Evolutionary conservation across 2,113 vertebrate species (phyloP), one percentile per base, ranked within the genome.

Genomic region (Cnemophilus loriae): DNA sequence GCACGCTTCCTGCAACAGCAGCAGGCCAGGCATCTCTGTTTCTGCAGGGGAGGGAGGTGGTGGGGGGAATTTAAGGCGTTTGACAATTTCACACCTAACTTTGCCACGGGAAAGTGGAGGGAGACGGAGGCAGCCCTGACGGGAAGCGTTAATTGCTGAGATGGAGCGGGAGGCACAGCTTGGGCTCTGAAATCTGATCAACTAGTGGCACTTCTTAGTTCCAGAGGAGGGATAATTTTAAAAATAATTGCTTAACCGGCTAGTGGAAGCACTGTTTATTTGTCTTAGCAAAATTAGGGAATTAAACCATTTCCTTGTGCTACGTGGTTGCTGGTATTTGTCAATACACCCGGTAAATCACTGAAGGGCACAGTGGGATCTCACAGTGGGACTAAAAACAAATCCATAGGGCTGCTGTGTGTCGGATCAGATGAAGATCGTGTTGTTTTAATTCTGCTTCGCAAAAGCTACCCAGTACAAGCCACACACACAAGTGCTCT

Each of bases 21-120:
- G 87, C 94, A 96, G 94, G 94, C 95, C 96, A 65, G 95, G 94
- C 91, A 93, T 88, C 91, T 71, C 63, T 74, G 46, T 73, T 84
- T 80, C 84, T 71, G 42, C 88, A 37, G 78, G 46, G 74, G 16
- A 21, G 63, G 39, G 71, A 78, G 56, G 53, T 83, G 47, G 42
- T 41, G 4, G 30, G 30, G 67, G 83, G 57, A 55, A 63, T 80
- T 56, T n/a, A 1, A 39, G 56, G 21, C n/a, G 21, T 81, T 79
- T 63, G 49, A 23, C 46, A 56, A 80, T 94, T 93, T 93, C 71
- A 33, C 60, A 18, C 32, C 24, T 67, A 90, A 90, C 44, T 96
- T 80, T 63, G 30, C 87, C n/a, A 3, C 24, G 59, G 70, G 50
- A 44, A 84, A 57, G 74, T 13, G 55, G 13, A 61, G 35, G 79